Percentiles rank a stretch among this genome's conserved stretches.
These are phyloP conservation scores for Drosophila mimica DNA, from an alignment of 2,888 invertebrate species.

Conservation along the genomic window DNA sequence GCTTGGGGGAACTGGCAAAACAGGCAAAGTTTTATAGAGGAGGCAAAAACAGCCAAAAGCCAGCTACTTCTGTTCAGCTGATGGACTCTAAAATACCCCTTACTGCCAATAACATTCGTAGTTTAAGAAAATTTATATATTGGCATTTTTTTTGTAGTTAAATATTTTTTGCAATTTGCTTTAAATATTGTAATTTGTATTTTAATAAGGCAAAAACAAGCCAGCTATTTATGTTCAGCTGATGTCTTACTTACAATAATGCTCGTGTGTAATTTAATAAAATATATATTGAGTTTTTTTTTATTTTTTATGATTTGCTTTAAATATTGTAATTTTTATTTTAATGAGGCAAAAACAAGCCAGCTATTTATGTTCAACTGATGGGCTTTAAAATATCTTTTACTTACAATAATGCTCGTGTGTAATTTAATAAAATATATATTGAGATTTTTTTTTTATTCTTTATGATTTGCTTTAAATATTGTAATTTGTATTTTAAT, in stretches of 20 bases:
- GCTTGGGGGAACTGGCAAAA: slow-evolving; percentile 57
- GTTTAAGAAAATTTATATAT: too few species aligned
- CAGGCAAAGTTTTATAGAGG: slow-evolving; percentile 67
- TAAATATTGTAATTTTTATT: too few species aligned
- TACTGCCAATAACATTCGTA: too few species aligned
- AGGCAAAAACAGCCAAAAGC: slow-evolving; percentile 33
- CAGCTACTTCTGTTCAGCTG: background rate
- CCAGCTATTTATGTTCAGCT: too few species aligned
- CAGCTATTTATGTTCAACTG: background rate
- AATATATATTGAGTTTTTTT: too few species aligned
- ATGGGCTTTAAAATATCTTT: slow-evolving; percentile 13
- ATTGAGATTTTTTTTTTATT: background rate
- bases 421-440: too few species aligned
- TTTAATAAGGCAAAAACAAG: too few species aligned
- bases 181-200: too few species aligned
- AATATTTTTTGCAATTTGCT: background rate
- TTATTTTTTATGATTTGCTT: background rate
- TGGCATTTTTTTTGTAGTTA: background rate
- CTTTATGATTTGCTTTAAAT: background rate
- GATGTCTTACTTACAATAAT: too few species aligned
- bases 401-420: too few species aligned
- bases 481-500: too few species aligned
- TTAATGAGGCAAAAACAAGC: slow-evolving; percentile 4
- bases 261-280: too few species aligned
- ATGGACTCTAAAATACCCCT: slow-evolving; percentile 16